Conservation (phyloP, 2,797 vertebrate genomes). For the Pogonophryne albipinna region DNA sequence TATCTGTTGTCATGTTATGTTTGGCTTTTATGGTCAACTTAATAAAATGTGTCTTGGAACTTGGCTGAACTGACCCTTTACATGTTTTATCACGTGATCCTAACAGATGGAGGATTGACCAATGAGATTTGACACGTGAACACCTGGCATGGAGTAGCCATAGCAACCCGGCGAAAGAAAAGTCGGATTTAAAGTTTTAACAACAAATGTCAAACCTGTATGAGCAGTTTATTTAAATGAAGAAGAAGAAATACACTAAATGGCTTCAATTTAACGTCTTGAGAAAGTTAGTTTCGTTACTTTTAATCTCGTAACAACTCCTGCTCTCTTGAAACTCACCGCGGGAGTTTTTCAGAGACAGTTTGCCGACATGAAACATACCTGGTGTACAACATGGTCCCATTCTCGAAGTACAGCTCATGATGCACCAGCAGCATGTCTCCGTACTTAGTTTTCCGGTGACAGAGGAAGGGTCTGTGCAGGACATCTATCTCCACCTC, state of each 20-base stretch:
- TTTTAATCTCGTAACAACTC: not conserved
- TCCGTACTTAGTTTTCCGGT: slow-evolving; percentile 91
- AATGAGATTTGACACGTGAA: not conserved
- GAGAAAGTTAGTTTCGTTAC: too few relatives aligned
- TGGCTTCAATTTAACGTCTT: too few relatives aligned
- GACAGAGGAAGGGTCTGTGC: slow-evolving; percentile 94
- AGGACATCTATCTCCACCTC: slow-evolving; percentile 92
- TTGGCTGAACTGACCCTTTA: slow-evolving; percentile 16
- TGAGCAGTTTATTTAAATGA: too few relatives aligned
- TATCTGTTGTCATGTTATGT: too few relatives aligned
- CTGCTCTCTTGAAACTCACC: not conserved
- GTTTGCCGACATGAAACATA: slow-evolving; percentile 57
- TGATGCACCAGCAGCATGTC: slow-evolving; percentile 95
- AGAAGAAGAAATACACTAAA: too few relatives aligned
- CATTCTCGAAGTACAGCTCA: slow-evolving; percentile 92
- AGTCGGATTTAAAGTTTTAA: too few relatives aligned
- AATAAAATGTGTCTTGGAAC: not conserved
- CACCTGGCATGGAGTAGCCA: not conserved
- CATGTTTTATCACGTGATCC: slow-evolving; percentile 28
- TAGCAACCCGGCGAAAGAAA: too few relatives aligned
- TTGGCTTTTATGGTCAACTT: too few relatives aligned
- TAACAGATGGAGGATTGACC: not conserved
- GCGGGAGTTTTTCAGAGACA: too few relatives aligned
- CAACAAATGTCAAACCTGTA: too few relatives aligned
- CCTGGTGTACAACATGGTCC: slow-evolving; percentile 94